Conservation (phyloP, 2,888 invertebrate species). For the Mythimna loreyi region DNA sequence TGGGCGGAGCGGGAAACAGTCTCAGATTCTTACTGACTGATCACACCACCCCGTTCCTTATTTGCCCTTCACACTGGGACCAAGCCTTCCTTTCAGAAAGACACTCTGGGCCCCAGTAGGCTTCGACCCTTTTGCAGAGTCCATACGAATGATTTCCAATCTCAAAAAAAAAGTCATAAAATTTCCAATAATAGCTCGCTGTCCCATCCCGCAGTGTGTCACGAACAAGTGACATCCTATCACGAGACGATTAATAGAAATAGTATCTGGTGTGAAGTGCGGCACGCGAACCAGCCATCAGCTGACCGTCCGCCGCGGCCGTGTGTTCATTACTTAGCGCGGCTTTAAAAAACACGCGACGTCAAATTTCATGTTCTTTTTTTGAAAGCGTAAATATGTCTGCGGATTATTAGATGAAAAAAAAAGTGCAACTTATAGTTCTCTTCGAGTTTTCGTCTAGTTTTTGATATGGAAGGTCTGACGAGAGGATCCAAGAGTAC, state of each 20-base stretch:
- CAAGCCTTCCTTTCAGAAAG: no score
- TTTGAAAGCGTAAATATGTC: constrained; percentile 19
- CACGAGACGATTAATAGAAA: constrained; percentile 74
- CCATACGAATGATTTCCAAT: no score
- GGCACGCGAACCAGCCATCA: constrained; percentile 75
- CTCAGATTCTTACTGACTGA: no score
- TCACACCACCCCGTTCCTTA: no score
- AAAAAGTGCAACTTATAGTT: no score
- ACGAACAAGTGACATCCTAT: constrained; percentile 67
- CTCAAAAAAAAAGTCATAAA: no score
- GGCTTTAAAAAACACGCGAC: constrained; percentile 55
- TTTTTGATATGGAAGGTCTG: neutral
- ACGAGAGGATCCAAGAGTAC: neutral
- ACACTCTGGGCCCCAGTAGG: no score
- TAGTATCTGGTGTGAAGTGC: constrained; percentile 73
- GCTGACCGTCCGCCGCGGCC: constrained; percentile 30
- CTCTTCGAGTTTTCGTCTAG: neutral
- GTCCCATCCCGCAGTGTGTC: constrained; percentile 12
- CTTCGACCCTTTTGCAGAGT: no score
- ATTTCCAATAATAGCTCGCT: neutral
- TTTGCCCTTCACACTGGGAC: no score
- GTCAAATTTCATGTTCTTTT: constrained; percentile 45
- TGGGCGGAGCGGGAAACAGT: no score
- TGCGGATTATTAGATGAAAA: constrained; percentile 21
- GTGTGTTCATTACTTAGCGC: constrained; percentile 59